phyloP scores from a whole-genome alignment of 1,140 invertebrate genomes.

The Delia radicum region DNA sequence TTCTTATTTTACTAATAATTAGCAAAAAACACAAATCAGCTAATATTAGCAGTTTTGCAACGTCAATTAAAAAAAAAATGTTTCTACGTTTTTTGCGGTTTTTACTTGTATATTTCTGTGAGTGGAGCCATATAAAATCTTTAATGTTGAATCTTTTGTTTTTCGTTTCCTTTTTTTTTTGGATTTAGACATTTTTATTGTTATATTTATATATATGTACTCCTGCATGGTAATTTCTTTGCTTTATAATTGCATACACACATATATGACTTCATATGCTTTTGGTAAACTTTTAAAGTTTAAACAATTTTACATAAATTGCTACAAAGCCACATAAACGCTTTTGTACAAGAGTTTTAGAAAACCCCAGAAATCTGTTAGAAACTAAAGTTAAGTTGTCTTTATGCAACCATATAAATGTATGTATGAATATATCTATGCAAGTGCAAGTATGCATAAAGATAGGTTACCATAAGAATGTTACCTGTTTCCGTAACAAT shows the following conservation, averaged over 20 bases:
- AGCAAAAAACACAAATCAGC: too few species aligned
- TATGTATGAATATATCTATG: neutral
- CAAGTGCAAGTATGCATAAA: neutral
- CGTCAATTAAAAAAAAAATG: too few species aligned
- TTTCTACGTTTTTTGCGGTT: too few species aligned
- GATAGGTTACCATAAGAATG: neutral
- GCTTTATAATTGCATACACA: neutral
- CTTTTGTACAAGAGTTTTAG: neutral
- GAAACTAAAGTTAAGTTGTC: neutral
- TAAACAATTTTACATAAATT: neutral
- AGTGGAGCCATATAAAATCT: too few species aligned
- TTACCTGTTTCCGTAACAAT: constrained; percentile 1
- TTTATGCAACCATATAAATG: neutral
- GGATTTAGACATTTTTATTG: neutral
- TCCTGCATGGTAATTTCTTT: neutral
- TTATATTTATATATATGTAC: neutral
- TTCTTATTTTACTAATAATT: too few species aligned
- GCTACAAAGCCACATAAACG: neutral
- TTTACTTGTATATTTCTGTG: too few species aligned
- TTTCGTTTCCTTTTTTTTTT: neutral
- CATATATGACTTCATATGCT: neutral
- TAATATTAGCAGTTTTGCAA: too few species aligned
- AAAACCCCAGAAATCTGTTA: neutral
- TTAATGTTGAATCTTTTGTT: too few species aligned
- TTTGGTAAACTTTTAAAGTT: neutral